These are phyloP conservation scores for Megaceryle alcyon DNA, from an alignment of 2,797 vertebrate species.

Conservation along the genomic window DNA sequence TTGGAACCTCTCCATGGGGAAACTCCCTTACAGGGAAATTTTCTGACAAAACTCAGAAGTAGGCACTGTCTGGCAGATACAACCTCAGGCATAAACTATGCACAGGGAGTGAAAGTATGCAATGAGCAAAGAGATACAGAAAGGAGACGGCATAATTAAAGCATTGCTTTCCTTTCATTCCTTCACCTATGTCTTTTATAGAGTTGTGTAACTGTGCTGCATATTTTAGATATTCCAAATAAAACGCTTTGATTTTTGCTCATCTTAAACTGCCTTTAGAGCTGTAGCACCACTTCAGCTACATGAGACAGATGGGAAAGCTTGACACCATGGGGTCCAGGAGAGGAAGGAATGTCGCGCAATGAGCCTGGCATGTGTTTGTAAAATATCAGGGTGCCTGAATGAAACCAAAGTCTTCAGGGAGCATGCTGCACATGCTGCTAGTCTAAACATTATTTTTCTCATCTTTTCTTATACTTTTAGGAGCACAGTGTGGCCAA, in stretches of 20 bases:
- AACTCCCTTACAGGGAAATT: not conserved
- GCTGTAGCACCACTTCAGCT: not conserved
- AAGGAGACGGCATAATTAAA: not conserved
- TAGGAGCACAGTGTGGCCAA: not conserved
- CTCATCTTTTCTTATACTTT: not conserved
- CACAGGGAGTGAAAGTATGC: not conserved
- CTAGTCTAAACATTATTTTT: not conserved
- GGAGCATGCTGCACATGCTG: not conserved
- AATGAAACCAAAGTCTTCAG: not conserved
- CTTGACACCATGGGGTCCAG: not conserved
- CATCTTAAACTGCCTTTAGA: not conserved
- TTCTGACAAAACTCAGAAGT: slow-evolving; percentile 3
- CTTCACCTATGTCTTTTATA: not conserved
- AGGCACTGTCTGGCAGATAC: not conserved
- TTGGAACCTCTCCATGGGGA: slow-evolving; percentile 15
- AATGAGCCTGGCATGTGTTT: accelerated
- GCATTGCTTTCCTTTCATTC: not conserved
- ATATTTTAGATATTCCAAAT: not conserved
- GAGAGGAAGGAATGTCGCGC: not conserved
- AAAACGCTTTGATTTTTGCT: not conserved
- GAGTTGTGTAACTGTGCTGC: not conserved
- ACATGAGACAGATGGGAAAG: not conserved
- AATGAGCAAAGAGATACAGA: not conserved
- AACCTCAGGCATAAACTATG: not conserved
- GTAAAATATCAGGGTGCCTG: not conserved